Conservation (phyloP, 2,888 invertebrate genomes). For the Ochropleura plecta region DNA sequence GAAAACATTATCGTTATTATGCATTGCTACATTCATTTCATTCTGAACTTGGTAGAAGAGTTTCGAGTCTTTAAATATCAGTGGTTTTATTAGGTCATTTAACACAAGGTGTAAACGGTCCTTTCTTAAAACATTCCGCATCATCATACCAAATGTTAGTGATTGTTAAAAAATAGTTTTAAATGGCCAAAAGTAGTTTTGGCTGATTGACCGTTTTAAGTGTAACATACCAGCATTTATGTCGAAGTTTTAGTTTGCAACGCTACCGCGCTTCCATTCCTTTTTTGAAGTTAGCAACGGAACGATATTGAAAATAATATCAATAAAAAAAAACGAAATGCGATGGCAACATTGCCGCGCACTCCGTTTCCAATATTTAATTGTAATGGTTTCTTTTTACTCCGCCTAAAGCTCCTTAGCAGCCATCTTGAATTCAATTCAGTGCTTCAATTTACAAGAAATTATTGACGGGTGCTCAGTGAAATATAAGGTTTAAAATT, state of each 20-base stretch:
- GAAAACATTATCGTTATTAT: too few species aligned
- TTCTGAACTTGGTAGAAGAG: background rate
- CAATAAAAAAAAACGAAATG: background rate
- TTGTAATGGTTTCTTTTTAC: slow-evolving; percentile 23
- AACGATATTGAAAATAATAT: background rate
- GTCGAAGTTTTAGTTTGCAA: background rate
- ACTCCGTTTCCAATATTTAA: slow-evolving; percentile 40
- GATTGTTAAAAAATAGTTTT: too few species aligned
- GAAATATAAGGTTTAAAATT: slow-evolving; percentile 5
- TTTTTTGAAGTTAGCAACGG: background rate
- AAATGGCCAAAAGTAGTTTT: too few species aligned
- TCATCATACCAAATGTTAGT: background rate
- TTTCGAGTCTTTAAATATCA: background rate
- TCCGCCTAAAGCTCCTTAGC: slow-evolving; percentile 13
- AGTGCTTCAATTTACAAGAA: slow-evolving; percentile 42
- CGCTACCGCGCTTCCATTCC: background rate
- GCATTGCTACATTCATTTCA: slow-evolving; percentile 16
- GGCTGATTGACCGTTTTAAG: too few species aligned
- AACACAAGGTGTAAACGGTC: background rate
- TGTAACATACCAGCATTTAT: background rate
- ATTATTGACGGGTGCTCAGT: slow-evolving; percentile 13
- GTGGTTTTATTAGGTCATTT: background rate
- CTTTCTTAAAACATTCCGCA: background rate
- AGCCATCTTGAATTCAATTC: slow-evolving; percentile 47
- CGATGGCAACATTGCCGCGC: background rate